phyloP scores from a whole-genome alignment of 2,797 vertebrate species.

The Acipenser transmontanus region DNA sequence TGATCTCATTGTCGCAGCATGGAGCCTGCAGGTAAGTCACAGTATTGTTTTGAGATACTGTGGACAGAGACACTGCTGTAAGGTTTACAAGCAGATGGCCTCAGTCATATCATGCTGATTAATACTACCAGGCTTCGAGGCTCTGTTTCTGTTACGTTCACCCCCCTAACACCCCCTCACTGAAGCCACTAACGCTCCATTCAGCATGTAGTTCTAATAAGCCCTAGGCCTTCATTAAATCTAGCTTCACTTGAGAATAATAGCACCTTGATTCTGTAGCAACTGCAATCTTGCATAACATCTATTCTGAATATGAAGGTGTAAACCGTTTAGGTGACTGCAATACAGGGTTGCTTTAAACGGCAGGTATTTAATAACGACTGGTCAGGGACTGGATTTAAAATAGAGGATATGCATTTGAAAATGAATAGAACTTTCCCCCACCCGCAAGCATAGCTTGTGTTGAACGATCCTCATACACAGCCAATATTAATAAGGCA shows the following conservation, averaged over 20 bases:
- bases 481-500: no score
- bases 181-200: background rate
- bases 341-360: background rate
- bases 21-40: background rate
- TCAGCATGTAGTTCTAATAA: background rate
- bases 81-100: constrained; percentile 5
- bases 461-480: no score
- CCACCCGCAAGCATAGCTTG: no score
- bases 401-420: no score
- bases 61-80: background rate
- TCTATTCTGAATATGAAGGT: background rate
- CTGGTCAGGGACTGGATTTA: background rate
- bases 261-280: background rate
- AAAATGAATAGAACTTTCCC: no score
- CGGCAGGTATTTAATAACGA: background rate
- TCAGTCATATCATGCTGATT: background rate
- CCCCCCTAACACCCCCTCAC: background rate
- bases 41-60: background rate
- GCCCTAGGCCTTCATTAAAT: constrained; percentile 1
- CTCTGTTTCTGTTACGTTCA: background rate
- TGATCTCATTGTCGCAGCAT: background rate
- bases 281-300: constrained; percentile 1
- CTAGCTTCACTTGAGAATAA: background rate
- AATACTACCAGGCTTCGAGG: background rate
- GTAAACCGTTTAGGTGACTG: constrained; percentile 1